A percentile compares a stretch with the other conserved stretches of the same genome.
phyloP scores from a whole-genome alignment of 2,113 vertebrate genomes.

The Laticauda colubrina region DNA sequence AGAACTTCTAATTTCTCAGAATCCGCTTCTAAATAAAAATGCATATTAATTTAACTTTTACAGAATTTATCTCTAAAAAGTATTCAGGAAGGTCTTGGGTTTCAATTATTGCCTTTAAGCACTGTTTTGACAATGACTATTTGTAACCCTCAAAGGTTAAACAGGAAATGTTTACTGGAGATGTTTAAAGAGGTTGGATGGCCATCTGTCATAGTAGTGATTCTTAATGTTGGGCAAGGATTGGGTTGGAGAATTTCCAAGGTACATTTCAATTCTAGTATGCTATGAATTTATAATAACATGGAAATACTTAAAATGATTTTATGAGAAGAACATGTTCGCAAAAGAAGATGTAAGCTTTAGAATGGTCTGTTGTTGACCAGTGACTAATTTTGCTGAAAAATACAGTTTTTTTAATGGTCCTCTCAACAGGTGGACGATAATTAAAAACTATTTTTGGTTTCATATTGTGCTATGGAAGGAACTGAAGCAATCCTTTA shows the following conservation, averaged over 20 bases:
- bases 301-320: background rate
- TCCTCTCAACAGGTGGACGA: too few relatives aligned
- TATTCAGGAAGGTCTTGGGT: background rate
- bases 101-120: background rate
- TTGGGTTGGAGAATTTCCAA: background rate
- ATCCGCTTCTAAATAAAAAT: background rate
- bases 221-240: background rate
- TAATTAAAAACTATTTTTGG: background rate
- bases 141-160: background rate
- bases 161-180: too few relatives aligned
- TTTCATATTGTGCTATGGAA: background rate
- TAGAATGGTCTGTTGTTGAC: background rate
- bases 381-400: background rate
- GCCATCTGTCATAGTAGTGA: background rate
- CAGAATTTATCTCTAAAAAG: background rate
- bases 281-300: background rate
- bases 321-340: background rate
- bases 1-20: background rate
- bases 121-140: background rate
- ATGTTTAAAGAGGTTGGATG: background rate
- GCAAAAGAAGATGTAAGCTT: background rate
- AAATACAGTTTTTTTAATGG: too few relatives aligned
- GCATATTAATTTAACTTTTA: background rate
- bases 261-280: background rate
- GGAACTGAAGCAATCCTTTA: background rate